Conservation (phyloP, 2,113 vertebrate species). For the Poeciliopsis retropinna region DNA sequence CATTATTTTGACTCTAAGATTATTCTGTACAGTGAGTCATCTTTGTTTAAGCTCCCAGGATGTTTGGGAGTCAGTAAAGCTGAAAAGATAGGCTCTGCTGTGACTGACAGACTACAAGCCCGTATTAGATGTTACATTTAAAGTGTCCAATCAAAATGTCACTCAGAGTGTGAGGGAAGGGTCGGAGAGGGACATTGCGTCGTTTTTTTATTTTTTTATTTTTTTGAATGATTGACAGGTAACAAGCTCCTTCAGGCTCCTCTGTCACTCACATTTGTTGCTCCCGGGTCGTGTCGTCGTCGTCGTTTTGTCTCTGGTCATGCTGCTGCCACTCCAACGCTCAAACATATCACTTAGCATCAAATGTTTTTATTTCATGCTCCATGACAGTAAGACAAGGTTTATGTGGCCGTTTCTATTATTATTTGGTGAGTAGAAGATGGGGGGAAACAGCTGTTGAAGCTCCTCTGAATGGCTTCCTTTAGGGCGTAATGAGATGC, state of each 20-base stretch:
- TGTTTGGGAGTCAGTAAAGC: constrained; percentile 18
- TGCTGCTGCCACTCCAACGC: background rate
- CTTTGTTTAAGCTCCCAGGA: background rate
- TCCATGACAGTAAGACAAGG: constrained; percentile 15
- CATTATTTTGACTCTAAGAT: background rate
- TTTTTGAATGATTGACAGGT: constrained; percentile 58
- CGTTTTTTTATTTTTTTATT: constrained; percentile 25
- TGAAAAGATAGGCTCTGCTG: constrained; percentile 26
- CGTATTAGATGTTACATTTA: constrained; percentile 62
- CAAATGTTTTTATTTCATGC: constrained; percentile 32
- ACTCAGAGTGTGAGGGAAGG: constrained; percentile 53
- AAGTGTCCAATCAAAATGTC: constrained; percentile 70
- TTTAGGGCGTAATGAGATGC: constrained; percentile 77
- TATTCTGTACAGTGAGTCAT: background rate
- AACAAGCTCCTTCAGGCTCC: constrained; percentile 70
- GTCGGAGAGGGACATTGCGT: constrained; percentile 36
- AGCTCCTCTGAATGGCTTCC: constrained; percentile 71
- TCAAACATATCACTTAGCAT: constrained; percentile 7
- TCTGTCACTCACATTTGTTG: constrained; percentile 60
- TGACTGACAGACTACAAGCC: constrained; percentile 68
- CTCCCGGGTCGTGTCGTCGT: constrained; percentile 13
- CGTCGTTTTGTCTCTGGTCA: constrained; percentile 3
- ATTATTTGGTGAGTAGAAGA: constrained; percentile 20
- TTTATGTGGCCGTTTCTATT: constrained; percentile 41
- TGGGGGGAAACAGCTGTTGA: constrained; percentile 53